Percentiles rank a stretch among this genome's conserved stretches.
Evolutionary conservation across 2,797 vertebrate species (phyloP).

Genomic region (Pseudochirops cupreus): DNA sequence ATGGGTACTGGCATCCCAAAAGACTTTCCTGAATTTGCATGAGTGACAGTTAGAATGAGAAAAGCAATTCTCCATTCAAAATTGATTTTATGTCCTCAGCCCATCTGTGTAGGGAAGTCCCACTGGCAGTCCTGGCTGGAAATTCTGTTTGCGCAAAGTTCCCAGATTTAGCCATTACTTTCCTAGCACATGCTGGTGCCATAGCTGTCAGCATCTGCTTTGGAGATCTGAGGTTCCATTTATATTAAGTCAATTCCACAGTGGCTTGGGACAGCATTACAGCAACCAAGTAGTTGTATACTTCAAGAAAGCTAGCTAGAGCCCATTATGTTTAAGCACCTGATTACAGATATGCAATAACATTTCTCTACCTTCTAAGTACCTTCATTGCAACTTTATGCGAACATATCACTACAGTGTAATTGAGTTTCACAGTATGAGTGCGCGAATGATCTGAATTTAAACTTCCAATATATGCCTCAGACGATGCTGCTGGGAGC

Average conservation of each 20-base stretch:
- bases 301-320: background rate
- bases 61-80: slow-evolving; percentile 10
- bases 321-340: background rate
- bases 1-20: slow-evolving; percentile 9
- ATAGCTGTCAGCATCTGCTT: background rate
- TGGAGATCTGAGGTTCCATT: slow-evolving; percentile 15
- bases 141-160: slow-evolving; percentile 7
- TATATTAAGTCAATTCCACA: background rate
- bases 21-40: background rate
- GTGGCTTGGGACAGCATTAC: slow-evolving; percentile 1
- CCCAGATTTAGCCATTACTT: slow-evolving; percentile 6
- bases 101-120: background rate
- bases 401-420: background rate
- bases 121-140: slow-evolving; percentile 44
- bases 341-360: background rate
- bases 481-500: background rate
- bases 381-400: background rate
- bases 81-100: slow-evolving; percentile 6
- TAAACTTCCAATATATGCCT: background rate
- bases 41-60: background rate
- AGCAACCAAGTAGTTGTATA: background rate
- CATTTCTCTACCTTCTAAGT: background rate
- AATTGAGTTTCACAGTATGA: slow-evolving; percentile 1
- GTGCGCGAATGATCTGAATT: background rate
- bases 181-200: slow-evolving; percentile 9